Conservation (phyloP, 2,113 vertebrate species). For the Hydrolagus affinis region DNA sequence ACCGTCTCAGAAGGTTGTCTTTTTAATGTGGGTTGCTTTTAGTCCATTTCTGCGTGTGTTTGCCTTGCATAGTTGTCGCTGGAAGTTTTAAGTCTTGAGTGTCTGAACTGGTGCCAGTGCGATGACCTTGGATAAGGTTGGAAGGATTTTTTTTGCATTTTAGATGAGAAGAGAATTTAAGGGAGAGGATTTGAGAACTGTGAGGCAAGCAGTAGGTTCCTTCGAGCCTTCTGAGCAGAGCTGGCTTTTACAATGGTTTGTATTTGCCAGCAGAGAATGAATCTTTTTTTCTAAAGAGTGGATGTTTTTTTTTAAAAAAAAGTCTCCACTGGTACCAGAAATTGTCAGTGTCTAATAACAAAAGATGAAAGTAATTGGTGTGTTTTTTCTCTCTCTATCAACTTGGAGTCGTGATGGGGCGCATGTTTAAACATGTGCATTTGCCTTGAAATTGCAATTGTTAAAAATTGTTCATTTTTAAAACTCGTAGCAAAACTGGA, state of each 20-base stretch:
- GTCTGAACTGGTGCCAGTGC: conserved; percentile 14
- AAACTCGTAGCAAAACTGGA: conserved; percentile 12
- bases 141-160: conserved; percentile 49
- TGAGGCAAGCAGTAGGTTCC: conserved; percentile 53
- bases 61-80: conserved; percentile 41
- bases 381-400: not conserved
- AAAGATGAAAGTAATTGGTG: conserved; percentile 7
- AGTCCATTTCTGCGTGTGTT: conserved; percentile 35
- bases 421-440: conserved; percentile 16
- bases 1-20: conserved; percentile 29
- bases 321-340: conserved; percentile 18
- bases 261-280: conserved; percentile 70
- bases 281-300: not conserved
- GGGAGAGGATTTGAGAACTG: conserved; percentile 47
- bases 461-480: not conserved
- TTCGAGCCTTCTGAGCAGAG: conserved; percentile 60
- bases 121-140: conserved; percentile 37
- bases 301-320: conserved; percentile 7
- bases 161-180: conserved; percentile 32
- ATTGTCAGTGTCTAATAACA: conserved; percentile 2
- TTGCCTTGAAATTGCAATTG: not conserved
- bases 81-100: conserved; percentile 23
- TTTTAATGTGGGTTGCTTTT: conserved; percentile 43
- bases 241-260: conserved; percentile 98
- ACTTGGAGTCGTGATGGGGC: not conserved